Evolutionary conservation across 2,888 invertebrate genomes (phyloP).

Genomic region (Melitaea athalia): DNA sequence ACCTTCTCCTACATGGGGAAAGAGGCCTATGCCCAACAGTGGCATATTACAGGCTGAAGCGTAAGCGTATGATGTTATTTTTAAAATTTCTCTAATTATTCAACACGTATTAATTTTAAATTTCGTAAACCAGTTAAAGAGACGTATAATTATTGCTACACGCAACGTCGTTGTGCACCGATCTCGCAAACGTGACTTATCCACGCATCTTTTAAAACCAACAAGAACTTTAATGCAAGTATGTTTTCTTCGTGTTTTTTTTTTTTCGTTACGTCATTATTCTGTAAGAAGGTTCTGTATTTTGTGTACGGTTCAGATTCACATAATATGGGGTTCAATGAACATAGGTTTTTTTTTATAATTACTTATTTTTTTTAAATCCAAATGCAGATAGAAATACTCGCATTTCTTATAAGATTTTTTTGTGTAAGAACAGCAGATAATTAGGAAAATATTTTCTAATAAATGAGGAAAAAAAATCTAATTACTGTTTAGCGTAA

Average conservation of each 20-base stretch:
- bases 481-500: too few relatives aligned
- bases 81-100: constrained; percentile 3
- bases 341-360: not conserved
- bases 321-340: not conserved
- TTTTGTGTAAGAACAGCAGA: too few relatives aligned
- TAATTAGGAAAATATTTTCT: not conserved
- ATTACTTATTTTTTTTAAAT: not conserved
- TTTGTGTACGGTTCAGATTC: not conserved
- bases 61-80: not conserved
- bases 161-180: constrained; percentile 17
- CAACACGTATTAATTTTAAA: constrained; percentile 8
- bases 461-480: not conserved
- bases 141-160: constrained; percentile 22
- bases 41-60: too few relatives aligned
- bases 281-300: not conserved
- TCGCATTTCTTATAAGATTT: not conserved
- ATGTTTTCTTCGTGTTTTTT: constrained; percentile 11
- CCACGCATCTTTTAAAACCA: constrained; percentile 22
- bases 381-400: not conserved
- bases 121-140: constrained; percentile 13
- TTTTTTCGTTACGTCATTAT: constrained; percentile 21
- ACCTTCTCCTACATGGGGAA: too few relatives aligned
- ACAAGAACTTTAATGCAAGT: constrained; percentile 28
- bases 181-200: constrained; percentile 34
- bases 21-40: too few relatives aligned